Evolutionary conservation across 2,888 invertebrate species (phyloP).

Genomic region (Ectobius pallidus): DNA sequence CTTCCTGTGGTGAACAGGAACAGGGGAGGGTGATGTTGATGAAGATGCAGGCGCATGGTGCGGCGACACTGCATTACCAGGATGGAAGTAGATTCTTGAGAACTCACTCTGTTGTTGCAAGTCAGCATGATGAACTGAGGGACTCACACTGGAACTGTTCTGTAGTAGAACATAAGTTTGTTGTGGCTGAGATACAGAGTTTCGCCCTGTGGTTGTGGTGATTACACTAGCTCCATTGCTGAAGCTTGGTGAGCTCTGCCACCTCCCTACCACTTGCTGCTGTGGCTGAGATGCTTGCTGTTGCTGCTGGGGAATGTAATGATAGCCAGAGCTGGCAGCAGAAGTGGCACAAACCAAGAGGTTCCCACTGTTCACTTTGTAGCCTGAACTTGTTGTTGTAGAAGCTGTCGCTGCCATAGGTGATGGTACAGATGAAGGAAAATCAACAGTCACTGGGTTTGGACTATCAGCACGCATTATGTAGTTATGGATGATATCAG

Average conservation of each 20-base stretch:
- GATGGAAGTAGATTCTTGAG: constrained; percentile 50
- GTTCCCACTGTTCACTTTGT: constrained; percentile 42
- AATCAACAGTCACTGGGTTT: constrained; percentile 45
- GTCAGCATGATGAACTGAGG: constrained; percentile 46
- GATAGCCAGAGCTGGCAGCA: constrained; percentile 45
- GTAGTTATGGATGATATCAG: constrained; percentile 90
- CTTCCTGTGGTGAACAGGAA: constrained; percentile 50
- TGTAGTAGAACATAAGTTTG: constrained; percentile 36
- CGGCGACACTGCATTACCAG: constrained; percentile 46
- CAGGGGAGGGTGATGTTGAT: constrained; percentile 51
- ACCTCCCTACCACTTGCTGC: constrained; percentile 26
- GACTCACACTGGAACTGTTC: constrained; percentile 36
- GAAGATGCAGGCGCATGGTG: constrained; percentile 52
- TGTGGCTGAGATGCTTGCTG: constrained; percentile 45
- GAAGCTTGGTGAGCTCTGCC: constrained; percentile 35
- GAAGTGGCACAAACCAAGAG: constrained; percentile 42
- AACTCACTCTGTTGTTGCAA: constrained; percentile 51
- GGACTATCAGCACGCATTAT: constrained; percentile 76
- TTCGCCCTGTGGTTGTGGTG: constrained; percentile 61
- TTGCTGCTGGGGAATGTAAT: constrained; percentile 47
- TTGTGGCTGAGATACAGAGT: constrained; percentile 34
- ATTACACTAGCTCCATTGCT: constrained; percentile 64
- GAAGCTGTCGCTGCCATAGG: constrained; percentile 61
- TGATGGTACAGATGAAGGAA: constrained; percentile 47
- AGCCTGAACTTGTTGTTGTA: constrained; percentile 52